Base-by-base conservation (phyloP, 2,888 invertebrate genomes). In the Eustalomyia histrio region DNA sequence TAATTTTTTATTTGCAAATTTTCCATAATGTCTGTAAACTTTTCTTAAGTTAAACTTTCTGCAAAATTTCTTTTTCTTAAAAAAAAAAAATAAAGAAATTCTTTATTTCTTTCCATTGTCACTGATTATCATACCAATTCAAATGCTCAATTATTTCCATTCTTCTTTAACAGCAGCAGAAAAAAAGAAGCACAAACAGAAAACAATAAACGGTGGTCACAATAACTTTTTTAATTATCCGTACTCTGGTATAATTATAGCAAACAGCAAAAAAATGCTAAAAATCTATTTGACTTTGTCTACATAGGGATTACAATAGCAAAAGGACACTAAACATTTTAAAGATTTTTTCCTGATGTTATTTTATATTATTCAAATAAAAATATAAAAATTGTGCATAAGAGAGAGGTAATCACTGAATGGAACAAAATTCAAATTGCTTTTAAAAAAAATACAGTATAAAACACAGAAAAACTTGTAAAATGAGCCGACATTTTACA, bases 201-300 rank as follows among this genome's bases (percentile, higher is more conserved):
- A 35, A 69, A 18, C 43, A 72, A 63, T 29, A 79, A 79, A 69
- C 43, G 63, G 58, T 75, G 79, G 79, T 79, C 82, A 79, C 82
- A 82, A 82, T 82, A 82, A 82, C 82, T 82, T 82, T 82, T 82
- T 79, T 82, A 82, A 82, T 82, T 82, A 82, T 82, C 67, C 74
- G 57, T 74, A 78, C 71, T 81, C 64, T 67, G 78, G 61, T 67
- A 81, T 81, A 81, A 81, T 81, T 81, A 81, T 78, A 67, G 10
- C 78, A 69, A 81, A 78, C 65, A 78, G 55, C 35, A 69, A 18
- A 68, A 53, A 47, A 55, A 57, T 18, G 17, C 33, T 29, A 61
- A 12, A 67, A 63, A 24, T 57, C 57, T 64, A 76, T 76, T 81
- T 81, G 76, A 81, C 76, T 81, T 81, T 81, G 64, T 74, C 76